These are phyloP conservation scores for Trachymyrmex cornetzi DNA, from an alignment of 1,140 invertebrate genomes.

Conservation along the genomic window DNA sequence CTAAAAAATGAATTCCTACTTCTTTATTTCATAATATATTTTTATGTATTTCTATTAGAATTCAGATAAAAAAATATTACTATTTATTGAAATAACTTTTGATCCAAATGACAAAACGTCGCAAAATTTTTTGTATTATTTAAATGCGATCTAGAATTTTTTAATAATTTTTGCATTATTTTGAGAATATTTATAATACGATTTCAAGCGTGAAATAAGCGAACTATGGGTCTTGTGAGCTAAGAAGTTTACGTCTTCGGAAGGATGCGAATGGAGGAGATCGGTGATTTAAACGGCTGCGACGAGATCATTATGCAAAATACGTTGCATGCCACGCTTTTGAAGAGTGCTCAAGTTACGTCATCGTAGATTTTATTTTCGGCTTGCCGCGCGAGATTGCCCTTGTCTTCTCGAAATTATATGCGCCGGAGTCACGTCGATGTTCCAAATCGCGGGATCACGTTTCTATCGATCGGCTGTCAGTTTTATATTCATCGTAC, in stretches of 20 bases:
- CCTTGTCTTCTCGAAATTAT: conserved; percentile 2
- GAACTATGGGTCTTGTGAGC: not conserved
- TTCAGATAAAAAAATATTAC: no score
- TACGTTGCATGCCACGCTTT: conserved; percentile 1
- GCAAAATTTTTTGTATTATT: no score
- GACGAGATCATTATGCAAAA: conserved; percentile 37
- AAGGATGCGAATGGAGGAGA: conserved; percentile 12
- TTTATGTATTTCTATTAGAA: no score
- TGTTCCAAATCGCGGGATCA: not conserved
- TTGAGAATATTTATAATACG: not conserved
- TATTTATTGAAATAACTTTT: no score
- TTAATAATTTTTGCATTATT: no score
- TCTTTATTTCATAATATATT: no score
- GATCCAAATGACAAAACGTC: no score
- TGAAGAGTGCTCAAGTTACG: not conserved
- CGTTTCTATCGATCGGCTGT: not conserved
- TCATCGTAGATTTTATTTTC: conserved; percentile 22
- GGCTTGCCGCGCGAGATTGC: not conserved
- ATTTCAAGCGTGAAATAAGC: conserved; percentile 39
- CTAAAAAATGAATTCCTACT: no score
- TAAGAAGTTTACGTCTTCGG: not conserved
- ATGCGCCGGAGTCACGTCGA: not conserved
- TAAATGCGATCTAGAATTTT: no score
- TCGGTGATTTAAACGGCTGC: conserved; percentile 15
- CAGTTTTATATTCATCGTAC: not conserved